Conservation (phyloP, 2,113 vertebrate species). For the Myocastor coypus region DNA sequence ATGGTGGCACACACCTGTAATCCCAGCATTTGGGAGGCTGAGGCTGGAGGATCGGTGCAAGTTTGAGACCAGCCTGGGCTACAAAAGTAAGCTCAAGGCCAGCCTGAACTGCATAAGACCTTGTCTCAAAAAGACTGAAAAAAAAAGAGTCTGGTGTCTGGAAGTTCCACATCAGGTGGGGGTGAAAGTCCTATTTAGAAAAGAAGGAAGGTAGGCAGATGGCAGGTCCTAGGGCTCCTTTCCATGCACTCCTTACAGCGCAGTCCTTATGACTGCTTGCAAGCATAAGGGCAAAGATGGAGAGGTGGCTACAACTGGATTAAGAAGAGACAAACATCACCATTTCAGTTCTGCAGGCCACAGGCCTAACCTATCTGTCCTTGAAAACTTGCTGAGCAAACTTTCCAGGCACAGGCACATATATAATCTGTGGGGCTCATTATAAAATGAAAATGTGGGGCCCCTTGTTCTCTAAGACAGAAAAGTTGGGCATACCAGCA, state of each 20-base stretch:
- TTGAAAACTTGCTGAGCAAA: slow-evolving; percentile 11
- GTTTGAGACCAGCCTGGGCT: no score
- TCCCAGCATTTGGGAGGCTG: no score
- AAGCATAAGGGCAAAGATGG: background rate
- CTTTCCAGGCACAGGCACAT: background rate
- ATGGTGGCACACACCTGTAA: no score
- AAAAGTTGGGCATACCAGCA: background rate
- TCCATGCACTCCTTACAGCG: background rate
- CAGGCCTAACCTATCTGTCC: background rate
- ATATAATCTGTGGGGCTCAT: background rate
- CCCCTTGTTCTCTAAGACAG: background rate
- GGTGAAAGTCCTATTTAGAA: background rate
- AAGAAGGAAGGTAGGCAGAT: background rate
- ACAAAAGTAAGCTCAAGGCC: no score
- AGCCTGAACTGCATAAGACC: no score
- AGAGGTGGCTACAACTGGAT: background rate
- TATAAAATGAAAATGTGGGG: background rate
- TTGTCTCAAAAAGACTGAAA: no score
- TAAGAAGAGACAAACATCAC: background rate
- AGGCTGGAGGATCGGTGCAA: no score
- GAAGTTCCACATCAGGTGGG: background rate
- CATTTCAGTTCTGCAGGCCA: background rate
- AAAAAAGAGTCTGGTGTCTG: background rate
- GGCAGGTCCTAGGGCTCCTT: background rate
- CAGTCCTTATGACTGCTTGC: background rate